These are phyloP conservation scores for Arbacia lixula DNA, from an alignment of 53 echinoderm and acorn worm genomes.

Conservation along the genomic window DNA sequence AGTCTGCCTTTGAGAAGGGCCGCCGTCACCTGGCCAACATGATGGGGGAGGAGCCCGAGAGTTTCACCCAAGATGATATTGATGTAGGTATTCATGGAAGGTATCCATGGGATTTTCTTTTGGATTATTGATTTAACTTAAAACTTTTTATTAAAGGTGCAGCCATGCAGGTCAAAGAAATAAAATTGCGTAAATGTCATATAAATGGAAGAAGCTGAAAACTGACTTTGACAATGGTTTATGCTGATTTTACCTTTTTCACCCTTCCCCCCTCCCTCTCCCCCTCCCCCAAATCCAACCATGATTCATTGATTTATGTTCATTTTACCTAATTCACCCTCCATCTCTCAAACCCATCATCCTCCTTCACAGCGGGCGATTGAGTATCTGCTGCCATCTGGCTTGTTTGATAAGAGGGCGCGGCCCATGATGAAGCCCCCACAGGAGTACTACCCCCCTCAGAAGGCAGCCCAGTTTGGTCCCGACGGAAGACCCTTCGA, in stretches of 20 bases:
- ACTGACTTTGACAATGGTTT: no score
- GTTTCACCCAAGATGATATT: conserved; percentile 84
- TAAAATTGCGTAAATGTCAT: background rate
- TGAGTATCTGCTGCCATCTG: conserved; percentile 87
- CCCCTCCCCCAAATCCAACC: no score
- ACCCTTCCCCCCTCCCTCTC: no score
- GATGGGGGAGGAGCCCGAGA: conserved; percentile 98
- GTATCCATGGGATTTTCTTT: background rate
- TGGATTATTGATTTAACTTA: no score
- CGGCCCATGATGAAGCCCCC: conserved; percentile 89
- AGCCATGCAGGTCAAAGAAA: background rate
- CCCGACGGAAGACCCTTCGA: conserved; percentile 88
- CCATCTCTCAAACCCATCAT: no score
- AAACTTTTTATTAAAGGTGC: no score
- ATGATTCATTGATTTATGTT: no score
- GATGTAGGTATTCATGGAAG: conserved; percentile 64
- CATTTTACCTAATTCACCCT: no score
- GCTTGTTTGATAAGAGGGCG: conserved; percentile 88
- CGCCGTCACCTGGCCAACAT: conserved; percentile 96
- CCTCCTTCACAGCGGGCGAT: conserved; percentile 94
- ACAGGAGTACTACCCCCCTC: conserved; percentile 81
- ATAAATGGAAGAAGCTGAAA: no score
- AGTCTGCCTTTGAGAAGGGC: conserved; percentile 74
- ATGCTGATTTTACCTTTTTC: no score
- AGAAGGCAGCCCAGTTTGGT: conserved; percentile 93